Base-by-base conservation (phyloP, 2,797 vertebrate species). In the Geotria australis region DNA sequence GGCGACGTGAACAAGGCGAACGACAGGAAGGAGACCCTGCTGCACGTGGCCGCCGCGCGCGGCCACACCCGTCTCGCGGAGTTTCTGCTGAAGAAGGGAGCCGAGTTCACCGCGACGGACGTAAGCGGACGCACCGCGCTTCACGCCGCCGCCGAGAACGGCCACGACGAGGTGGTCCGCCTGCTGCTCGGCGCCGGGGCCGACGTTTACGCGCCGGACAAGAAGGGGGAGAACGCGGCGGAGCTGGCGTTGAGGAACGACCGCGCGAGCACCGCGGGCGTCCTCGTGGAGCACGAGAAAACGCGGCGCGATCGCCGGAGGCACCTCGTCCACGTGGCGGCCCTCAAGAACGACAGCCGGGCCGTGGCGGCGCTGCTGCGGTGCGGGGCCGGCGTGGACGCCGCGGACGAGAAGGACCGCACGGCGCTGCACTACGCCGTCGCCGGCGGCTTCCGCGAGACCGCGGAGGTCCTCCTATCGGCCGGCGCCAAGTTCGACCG, bases 141-240 rank as follows among this genome's bases (percentile, higher is more conserved):
- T 60, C 76, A 81, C 61, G 69, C 63, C 45, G 75, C 77, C 46
- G 70, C 75, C 53, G 70, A 67, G 60, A 70, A 64, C 48, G 74
- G 73, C 46, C 69, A 73, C 0, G 48, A 57, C 1, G 59, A 64
- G 1, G 65, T 67, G 46, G 66, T 63, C 2, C 59, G 60, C 62
- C 60, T 47, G 8, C 69, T 81, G 9, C 57, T 72, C 13, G 64
- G 1, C 14, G 61, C 63, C 1, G 74, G 70, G 9, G 68, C 74
- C 9, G 63, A 60, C 46, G 65, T 73, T 10, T 72, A 76, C 57
- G 24, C 62, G 57, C 55, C 63, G 58, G 71, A 80, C 63, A 48
- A 2, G 1, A 66, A 65, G 57, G 62, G 63, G 46, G 73, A 67
- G 62, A 73, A 63, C 5, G 63, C 76, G 0, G 48, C 74, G 55